Base-by-base conservation (phyloP, 2,888 invertebrate species). In the Nymphalis c-album region DNA sequence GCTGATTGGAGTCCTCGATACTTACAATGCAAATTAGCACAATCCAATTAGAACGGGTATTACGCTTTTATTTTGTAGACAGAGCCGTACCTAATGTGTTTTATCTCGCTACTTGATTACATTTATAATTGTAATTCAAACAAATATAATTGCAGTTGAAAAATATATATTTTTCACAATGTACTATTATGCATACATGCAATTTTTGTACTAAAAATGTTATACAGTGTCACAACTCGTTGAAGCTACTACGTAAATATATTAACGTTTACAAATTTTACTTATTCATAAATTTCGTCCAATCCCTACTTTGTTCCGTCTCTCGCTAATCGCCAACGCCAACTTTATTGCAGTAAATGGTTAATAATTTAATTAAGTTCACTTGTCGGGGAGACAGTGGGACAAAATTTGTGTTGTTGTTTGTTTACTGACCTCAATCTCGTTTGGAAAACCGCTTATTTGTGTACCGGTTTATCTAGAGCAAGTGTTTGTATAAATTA, bases 391-490 rank as follows among this genome's bases (percentile, higher is more conserved):
- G 58, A 60, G 55, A 57, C 35, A 8, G 57, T 62, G 63, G 63
- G 58, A 60, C 59, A 64, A 65, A 67, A 71, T 70, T 60, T 71
- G 62, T 73, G 69, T 68, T 71, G 69, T 74, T 78, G 76, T n/a
- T n/a, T n/a, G n/a, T 78, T 80, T 78, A 80, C 80, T 75, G 76
- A 80, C 80, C 79, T 78, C 77, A 70, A 76, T 75, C 58, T 63
- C 51, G 48, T 61, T 61, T 60, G 8, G 47, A 60, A 68, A 55
- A 63, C 48, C 17, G 57, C 40, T 65, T 57, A 50, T 65, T 65
- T 66, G 67, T 47, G 63, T 50, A 61, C 57, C 48, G 62, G 68
- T 73, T 87, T 89, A 89, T 89, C 88, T 89, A 88, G 69, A 86
- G 69, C 70, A 63, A 68, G 46, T 26, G 16, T 31, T 26, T 55